These are phyloP conservation scores for Amazona ochrocephala DNA, from an alignment of 2,797 vertebrate species.

Conservation along the genomic window DNA sequence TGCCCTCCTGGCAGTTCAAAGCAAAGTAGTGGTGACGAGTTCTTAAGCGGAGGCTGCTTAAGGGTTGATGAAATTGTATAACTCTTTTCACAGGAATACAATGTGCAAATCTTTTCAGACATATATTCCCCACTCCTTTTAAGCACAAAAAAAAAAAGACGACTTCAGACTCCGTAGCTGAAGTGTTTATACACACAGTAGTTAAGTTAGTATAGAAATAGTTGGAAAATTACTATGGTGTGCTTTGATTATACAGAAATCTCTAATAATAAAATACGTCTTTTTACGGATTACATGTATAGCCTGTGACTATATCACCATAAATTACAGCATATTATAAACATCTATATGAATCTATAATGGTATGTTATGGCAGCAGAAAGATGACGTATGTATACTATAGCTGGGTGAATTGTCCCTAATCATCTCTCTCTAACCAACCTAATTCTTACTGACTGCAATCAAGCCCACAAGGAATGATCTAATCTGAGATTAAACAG, in stretches of 20 bases:
- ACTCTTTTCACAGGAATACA: not conserved
- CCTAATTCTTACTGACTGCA: slow-evolving; percentile 52
- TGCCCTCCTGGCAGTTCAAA: not conserved
- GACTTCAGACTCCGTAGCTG: not conserved
- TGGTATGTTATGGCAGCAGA: slow-evolving; percentile 39
- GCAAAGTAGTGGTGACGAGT: not conserved
- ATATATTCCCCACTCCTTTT: not conserved
- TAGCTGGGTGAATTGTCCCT: slow-evolving; percentile 39
- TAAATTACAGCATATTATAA: slow-evolving; percentile 39
- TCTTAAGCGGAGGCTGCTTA: not conserved
- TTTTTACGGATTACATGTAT: slow-evolving; percentile 11
- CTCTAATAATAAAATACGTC: slow-evolving; percentile 51
- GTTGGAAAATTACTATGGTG: slow-evolving; percentile 42
- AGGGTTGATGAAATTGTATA: not conserved
- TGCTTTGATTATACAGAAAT: slow-evolving; percentile 30
- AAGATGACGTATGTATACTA: slow-evolving; percentile 10
- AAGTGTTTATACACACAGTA: not conserved
- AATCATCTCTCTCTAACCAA: slow-evolving; percentile 43
- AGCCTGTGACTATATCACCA: slow-evolving; percentile 1
- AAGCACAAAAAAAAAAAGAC: not conserved
- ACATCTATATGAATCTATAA: slow-evolving; percentile 40
- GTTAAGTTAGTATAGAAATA: not conserved
- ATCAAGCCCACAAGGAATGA: slow-evolving; percentile 38
- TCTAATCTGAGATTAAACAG: slow-evolving; percentile 42
- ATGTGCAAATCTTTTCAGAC: not conserved